Evolutionary conservation across 2,797 vertebrate genomes (phyloP).

Genomic region (Glyptemys insculpta): DNA sequence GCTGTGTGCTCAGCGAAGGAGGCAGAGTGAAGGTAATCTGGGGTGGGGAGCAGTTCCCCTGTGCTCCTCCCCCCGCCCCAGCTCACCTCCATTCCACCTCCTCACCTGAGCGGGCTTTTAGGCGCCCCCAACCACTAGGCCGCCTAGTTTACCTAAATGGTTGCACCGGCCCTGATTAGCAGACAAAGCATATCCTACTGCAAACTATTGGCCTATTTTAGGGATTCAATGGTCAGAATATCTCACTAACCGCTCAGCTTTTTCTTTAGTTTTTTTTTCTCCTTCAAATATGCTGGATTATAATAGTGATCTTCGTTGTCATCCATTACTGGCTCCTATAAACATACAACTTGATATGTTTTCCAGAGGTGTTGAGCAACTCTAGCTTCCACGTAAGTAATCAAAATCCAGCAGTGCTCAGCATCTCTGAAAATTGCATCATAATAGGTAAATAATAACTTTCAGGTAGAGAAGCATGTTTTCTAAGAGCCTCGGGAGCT

Average conservation of each 20-base stretch:
- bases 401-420: neutral
- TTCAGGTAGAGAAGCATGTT: neutral
- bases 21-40: too few species aligned
- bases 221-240: neutral
- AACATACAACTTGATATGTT: neutral
- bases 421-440: neutral
- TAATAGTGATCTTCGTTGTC: neutral
- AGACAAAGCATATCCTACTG: neutral
- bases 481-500: neutral
- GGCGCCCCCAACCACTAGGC: too few species aligned
- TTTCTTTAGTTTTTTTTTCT: neutral
- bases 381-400: neutral
- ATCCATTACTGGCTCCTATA: neutral
- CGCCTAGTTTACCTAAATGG: too few species aligned
- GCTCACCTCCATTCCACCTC: too few species aligned
- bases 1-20: too few species aligned
- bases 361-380: neutral
- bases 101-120: too few species aligned
- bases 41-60: too few species aligned
- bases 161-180: neutral
- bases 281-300: neutral
- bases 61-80: too few species aligned
- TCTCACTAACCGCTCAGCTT: neutral
- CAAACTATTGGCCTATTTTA: neutral
- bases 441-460: neutral